Base-by-base conservation (phyloP, 2,797 vertebrate genomes). In the Neosilurus hyrtlii region DNA sequence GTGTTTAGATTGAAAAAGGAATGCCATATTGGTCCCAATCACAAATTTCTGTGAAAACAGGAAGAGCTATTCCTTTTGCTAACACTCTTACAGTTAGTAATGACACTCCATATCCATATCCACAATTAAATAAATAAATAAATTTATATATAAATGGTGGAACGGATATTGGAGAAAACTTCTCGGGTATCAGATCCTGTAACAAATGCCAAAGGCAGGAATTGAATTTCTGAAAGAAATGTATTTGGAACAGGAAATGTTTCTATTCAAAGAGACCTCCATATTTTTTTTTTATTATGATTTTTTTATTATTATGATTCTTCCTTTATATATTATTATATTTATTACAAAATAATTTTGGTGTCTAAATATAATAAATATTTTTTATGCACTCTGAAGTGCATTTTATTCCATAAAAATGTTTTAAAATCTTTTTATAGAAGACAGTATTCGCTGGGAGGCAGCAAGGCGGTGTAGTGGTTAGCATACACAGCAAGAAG, bases 121-220 rank as follows among this genome's bases (percentile, higher is more conserved):
- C 43, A 43, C 43, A 43, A 43, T 5, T 43, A 43, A 43, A 43
- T 43, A 43, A 43, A 43, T 43, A 43, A 43, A 43, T 43, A 43
- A 43, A 43, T 30, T 30, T 30, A 30, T 43, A 43, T 5, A 43
- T 43, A 67, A 63, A 61, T 8, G 35, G 2, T 52, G 49, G 70
- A 16, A 24, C 22, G 6, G 43, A 51, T 52, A 72, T 52, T 8
- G 3, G n/a, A 52, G 68, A 24, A 52, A 71, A 71, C 22, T n/a
- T n/a, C 51, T 52, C 49, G 10, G 70, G 51, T 72, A 72, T 72
- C 70, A 52, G 70, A n/a, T 72, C 70, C 70, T 72, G 49, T 72
- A 72, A 49, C 11, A 71, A 71, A 43, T 4, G 24, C 26, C 63
- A 30, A 35, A 35, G 63, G 16, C 65, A 35, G 30, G 30, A 67